These are phyloP conservation scores for Frieseomelitta varia DNA, from an alignment of 1,140 invertebrate species.

Conservation along the genomic window DNA sequence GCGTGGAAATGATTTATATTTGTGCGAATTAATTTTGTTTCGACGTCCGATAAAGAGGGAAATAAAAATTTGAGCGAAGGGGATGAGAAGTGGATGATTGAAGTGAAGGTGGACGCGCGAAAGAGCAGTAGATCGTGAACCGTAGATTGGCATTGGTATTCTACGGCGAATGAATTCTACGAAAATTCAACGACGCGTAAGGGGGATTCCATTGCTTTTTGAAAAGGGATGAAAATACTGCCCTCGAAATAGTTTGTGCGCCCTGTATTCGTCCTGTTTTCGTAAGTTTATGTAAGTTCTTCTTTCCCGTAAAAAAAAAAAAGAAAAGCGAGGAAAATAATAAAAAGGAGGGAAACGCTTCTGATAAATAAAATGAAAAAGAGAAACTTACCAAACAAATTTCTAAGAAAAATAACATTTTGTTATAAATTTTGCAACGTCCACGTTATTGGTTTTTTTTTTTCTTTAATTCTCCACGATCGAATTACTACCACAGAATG, in stretches of 20 bases:
- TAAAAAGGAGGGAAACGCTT: no score
- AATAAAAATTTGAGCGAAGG: not conserved
- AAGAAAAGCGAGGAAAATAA: no score
- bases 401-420: no score
- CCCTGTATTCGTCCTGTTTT: not conserved
- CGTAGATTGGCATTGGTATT: not conserved
- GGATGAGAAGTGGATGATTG: no score
- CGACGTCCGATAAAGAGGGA: not conserved
- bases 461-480: no score
- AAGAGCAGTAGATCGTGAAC: not conserved
- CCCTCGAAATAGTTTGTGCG: not conserved
- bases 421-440: no score
- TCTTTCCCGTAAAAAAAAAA: no score
- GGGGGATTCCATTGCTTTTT: not conserved
- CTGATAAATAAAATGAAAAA: no score
- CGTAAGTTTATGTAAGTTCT: no score
- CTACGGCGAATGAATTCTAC: not conserved
- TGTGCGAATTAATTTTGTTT: not conserved
- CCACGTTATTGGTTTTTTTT: no score
- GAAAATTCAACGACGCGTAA: not conserved
- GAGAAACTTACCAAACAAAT: no score
- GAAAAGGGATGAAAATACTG: not conserved
- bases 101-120: not conserved
- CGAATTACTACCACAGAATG: not conserved
- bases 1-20: no score